Evolutionary conservation across 2,888 invertebrate genomes (phyloP).

Genomic region (Heliconius erato): DNA sequence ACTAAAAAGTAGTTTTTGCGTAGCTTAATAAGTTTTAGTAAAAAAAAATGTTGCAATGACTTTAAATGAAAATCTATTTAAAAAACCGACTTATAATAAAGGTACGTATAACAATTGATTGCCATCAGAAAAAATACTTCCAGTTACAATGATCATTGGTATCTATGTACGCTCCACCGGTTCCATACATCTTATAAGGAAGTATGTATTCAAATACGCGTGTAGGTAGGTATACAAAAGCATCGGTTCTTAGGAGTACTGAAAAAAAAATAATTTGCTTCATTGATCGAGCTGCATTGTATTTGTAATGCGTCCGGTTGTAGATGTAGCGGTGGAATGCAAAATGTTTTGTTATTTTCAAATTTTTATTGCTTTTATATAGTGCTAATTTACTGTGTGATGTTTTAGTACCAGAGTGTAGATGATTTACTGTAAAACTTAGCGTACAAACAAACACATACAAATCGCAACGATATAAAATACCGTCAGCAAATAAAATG

Average conservation of each 20-base stretch:
- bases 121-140: constrained; percentile 11
- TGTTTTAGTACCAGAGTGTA: background rate
- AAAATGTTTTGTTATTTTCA: constrained; percentile 3
- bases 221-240: constrained; percentile 20
- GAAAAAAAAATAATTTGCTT: constrained; percentile 47
- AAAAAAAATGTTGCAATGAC: background rate
- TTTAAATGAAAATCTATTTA: background rate
- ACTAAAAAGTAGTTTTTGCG: too few species aligned
- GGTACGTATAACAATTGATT: background rate
- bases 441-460: too few species aligned
- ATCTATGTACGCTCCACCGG: constrained; percentile 29
- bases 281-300: constrained; percentile 40
- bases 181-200: constrained; percentile 24
- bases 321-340: constrained; percentile 7
- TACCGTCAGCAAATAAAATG: too few species aligned
- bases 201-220: constrained; percentile 43
- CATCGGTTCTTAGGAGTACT: constrained; percentile 39
- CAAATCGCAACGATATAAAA: too few species aligned
- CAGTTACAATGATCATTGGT: constrained; percentile 9
- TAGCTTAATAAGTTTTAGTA: background rate
- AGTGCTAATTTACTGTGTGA: background rate
- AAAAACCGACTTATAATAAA: background rate
- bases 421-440: too few species aligned
- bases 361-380: background rate
- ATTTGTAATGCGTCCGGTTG: constrained; percentile 31